Percentiles rank a stretch among this genome's conserved stretches.
Evolutionary conservation across 2,888 invertebrate species (phyloP).

Genomic region (Netelia melanura): DNA sequence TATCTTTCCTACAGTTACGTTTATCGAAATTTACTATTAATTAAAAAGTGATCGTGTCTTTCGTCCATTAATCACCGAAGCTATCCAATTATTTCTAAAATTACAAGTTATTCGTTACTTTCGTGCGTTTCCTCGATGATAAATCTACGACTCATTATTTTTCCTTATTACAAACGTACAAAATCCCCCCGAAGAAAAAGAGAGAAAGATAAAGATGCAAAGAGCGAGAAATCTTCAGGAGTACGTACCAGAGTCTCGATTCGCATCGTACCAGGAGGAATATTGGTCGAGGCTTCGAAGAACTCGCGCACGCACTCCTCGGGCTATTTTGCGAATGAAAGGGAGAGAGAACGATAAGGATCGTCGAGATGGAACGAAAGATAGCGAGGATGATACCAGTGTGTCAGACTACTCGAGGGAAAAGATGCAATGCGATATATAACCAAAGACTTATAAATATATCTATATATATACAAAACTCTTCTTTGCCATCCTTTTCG

Average conservation of each 20-base stretch:
- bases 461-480: too few species aligned
- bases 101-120: slow-evolving; percentile 7
- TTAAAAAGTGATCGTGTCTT: neutral
- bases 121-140: slow-evolving; percentile 44
- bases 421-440: slow-evolving; percentile 63
- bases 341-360: slow-evolving; percentile 63
- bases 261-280: slow-evolving; percentile 14
- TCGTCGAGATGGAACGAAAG: slow-evolving; percentile 65
- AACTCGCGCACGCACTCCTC: slow-evolving; percentile 60
- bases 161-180: slow-evolving; percentile 44
- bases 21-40: too few species aligned
- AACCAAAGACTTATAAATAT: slow-evolving; percentile 32
- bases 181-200: neutral
- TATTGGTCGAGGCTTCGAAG: neutral
- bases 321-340: slow-evolving; percentile 31
- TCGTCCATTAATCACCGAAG: neutral
- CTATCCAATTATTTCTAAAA: neutral
- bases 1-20: too few species aligned
- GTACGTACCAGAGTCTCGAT: slow-evolving; percentile 39
- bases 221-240: slow-evolving; percentile 17
- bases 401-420: slow-evolving; percentile 54
- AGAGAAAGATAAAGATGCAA: slow-evolving; percentile 25
- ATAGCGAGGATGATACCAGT: slow-evolving; percentile 69
- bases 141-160: slow-evolving; percentile 69
- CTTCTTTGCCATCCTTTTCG: slow-evolving; percentile 12